Conservation (phyloP, 2,797 vertebrate species). For the Gephyroberyx darwinii region DNA sequence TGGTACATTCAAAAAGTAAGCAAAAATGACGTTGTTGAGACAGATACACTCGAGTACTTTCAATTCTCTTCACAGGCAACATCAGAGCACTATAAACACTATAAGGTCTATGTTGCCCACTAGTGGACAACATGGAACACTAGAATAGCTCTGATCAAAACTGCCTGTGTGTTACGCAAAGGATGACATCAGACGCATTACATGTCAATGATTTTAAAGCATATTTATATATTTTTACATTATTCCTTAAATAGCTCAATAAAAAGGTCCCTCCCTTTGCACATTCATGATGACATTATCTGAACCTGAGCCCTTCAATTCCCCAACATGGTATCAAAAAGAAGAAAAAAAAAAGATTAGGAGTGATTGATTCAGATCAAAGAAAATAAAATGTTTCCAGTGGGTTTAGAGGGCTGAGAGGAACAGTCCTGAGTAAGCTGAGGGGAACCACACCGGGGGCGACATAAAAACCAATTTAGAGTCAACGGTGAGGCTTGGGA, state of each 20-base stretch:
- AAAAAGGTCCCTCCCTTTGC: conserved; percentile 44
- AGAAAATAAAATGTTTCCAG: conserved; percentile 39
- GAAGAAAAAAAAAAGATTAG: conserved; percentile 14
- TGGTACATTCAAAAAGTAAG: conserved; percentile 5
- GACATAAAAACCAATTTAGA: background rate
- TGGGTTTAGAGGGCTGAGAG: conserved; percentile 3
- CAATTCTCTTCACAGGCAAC: background rate
- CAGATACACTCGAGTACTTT: background rate
- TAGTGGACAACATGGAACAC: conserved; percentile 19
- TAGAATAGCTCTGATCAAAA: background rate
- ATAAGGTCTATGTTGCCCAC: conserved; percentile 22
- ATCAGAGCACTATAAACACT: background rate
- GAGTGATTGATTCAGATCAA: conserved; percentile 24
- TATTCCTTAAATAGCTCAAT: conserved; percentile 61
- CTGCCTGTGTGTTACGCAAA: conserved; percentile 18
- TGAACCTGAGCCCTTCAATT: conserved; percentile 21
- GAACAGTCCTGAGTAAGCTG: conserved; percentile 42
- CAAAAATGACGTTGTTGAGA: too few species aligned
- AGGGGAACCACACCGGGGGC: background rate
- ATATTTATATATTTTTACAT: conserved; percentile 50
- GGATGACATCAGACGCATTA: conserved; percentile 30
- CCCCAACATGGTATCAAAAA: conserved; percentile 11
- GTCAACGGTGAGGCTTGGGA: background rate
- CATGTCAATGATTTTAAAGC: conserved; percentile 35
- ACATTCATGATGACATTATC: conserved; percentile 24